Percentiles rank a stretch among this genome's conserved stretches.
Evolutionary conservation across 37 sponge, comb jelly and placozoan genomes (phyloP).

Genomic region (Haliclona indistincta): DNA sequence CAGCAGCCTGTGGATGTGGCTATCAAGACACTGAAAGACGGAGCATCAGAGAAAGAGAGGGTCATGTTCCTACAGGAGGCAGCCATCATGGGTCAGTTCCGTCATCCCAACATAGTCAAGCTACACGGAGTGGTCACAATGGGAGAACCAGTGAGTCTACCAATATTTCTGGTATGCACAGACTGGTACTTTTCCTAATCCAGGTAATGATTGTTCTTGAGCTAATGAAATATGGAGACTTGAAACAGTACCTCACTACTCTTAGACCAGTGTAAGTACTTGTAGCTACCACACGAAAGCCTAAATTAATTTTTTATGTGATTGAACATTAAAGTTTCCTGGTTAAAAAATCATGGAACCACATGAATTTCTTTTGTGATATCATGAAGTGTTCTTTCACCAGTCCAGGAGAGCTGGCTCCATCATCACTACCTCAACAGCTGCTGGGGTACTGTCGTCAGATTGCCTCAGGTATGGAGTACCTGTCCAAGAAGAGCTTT

Average conservation of each 20-base stretch:
- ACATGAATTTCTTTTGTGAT: too few species aligned
- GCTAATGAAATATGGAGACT: conserved; percentile 50
- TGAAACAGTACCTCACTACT: conserved; percentile 28
- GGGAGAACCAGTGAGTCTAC: conserved; percentile 40
- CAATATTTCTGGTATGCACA: neutral
- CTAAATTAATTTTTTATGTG: neutral
- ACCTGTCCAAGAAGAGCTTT: conserved; percentile 51
- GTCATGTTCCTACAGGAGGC: conserved; percentile 71
- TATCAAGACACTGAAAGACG: conserved; percentile 43
- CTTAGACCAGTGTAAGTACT: conserved; percentile 5
- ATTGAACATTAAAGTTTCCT: too few species aligned
- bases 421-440: neutral
- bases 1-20: conserved; percentile 38
- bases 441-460: conserved; percentile 48
- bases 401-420: conserved; percentile 9
- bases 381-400: too few species aligned
- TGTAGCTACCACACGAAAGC: neutral
- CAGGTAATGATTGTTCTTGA: conserved; percentile 63
- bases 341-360: too few species aligned
- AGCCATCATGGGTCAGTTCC: conserved; percentile 80
- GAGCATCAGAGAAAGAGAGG: conserved; percentile 17
- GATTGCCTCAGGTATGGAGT: conserved; percentile 64
- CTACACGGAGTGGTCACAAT: conserved; percentile 61
- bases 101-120: conserved; percentile 63
- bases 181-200: neutral